Percentiles rank a stretch among this genome's conserved stretches.
These are phyloP conservation scores for Dunckerocampus dactyliophorus DNA, from an alignment of 2,113 vertebrate genomes.

Conservation along the genomic window DNA sequence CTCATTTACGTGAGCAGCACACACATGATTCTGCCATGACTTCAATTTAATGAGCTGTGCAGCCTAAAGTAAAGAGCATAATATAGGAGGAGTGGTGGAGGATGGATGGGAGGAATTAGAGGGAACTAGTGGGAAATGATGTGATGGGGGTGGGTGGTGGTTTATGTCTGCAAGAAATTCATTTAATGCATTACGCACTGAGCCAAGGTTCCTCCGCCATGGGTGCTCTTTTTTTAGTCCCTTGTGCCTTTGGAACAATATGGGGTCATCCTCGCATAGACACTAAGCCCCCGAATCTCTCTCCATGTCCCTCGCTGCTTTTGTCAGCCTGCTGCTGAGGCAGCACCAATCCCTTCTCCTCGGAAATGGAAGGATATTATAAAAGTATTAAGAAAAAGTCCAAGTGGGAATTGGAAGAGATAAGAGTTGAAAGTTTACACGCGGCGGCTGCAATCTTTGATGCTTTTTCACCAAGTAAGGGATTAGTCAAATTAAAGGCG, in stretches of 20 bases:
- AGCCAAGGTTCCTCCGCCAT: constrained; percentile 41
- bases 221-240: constrained; percentile 44
- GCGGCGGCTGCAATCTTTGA: constrained; percentile 33
- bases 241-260: constrained; percentile 61
- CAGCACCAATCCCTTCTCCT: constrained; percentile 47
- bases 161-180: constrained; percentile 48
- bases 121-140: constrained; percentile 39
- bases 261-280: constrained; percentile 61
- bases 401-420: constrained; percentile 42
- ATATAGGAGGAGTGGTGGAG: constrained; percentile 8
- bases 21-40: constrained; percentile 30
- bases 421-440: constrained; percentile 61
- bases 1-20: constrained; percentile 20
- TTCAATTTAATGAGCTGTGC: constrained; percentile 39
- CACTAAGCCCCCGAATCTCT: constrained; percentile 52
- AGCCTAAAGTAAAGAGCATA: constrained; percentile 24
- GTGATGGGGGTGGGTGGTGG: constrained; percentile 1
- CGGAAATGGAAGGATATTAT: constrained; percentile 49
- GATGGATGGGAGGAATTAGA: constrained; percentile 36
- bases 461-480: constrained; percentile 36
- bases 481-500: constrained; percentile 36
- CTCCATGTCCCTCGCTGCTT: constrained; percentile 45
- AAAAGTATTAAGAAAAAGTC: constrained; percentile 51
- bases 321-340: constrained; percentile 60
- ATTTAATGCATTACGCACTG: constrained; percentile 64